Base-by-base conservation (phyloP, 2,888 invertebrate species). In the Patella depressa region DNA sequence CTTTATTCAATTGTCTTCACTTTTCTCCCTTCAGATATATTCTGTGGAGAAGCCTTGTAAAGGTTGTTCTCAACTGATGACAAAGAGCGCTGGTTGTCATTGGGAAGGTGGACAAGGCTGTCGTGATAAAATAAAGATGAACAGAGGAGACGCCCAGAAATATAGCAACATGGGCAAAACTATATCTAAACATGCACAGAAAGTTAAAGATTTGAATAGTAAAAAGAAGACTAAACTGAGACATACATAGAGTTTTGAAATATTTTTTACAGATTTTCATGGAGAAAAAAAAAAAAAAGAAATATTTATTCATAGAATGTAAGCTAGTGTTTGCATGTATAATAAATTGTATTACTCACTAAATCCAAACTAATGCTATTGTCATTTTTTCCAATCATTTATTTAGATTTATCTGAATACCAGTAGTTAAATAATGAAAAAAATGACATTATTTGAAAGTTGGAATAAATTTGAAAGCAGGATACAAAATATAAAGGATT, bases 81-180 rank as follows among this genome's bases (percentile, higher is more conserved):
- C 90, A 11, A 89, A 89, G 80, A 84, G 85, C 19, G 79, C 84
- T 71, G 88, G 90, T 5, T 76, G 87, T 9, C 91, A 92, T 85
- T 92, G 92, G 92, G 92, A 92, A 85, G 92, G 92, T 34, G 92
- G 92, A 5, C 89, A 88, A 79, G 92, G 92, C 4, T 92, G 92
- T 81, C 84, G 92, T 12, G 91, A 92, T 85, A 91, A 90, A 81
- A 85, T 88, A 7, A 81, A 85, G 57, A 92, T 92, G 92, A 89
- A 89, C 84, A 89, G 89, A 77, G 82, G 80, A 79, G 91, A 91
- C 81, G 81, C 81, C 4, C 86, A 89, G 80, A 91, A 91, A 79
- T 90, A 88, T 81, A 76, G 83, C 2, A 89, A 87, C 79, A 78
- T 82, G 78, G 85, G 83, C 81, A 91, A 91, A 81, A 90, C 90